These are phyloP conservation scores for Agonopterix subpropinquella DNA, from an alignment of 2,888 invertebrate genomes.

Conservation along the genomic window DNA sequence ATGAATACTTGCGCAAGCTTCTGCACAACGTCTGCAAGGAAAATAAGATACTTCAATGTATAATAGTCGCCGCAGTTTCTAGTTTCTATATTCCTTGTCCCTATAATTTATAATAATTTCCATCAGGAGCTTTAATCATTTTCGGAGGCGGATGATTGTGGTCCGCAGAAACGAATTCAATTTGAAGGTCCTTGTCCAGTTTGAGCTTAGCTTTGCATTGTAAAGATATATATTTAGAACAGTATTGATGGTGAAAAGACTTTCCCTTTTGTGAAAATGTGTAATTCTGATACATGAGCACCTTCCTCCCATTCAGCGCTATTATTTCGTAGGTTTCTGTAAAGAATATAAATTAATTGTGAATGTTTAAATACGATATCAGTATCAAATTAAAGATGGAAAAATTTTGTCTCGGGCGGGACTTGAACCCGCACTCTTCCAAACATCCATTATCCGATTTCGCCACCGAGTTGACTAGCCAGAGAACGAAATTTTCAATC, in stretches of 20 bases:
- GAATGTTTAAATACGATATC: not conserved
- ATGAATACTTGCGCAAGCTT: no score
- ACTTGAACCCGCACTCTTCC: no score
- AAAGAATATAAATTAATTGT: not conserved
- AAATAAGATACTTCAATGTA: no score
- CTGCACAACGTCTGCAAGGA: no score
- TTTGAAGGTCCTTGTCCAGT: slow-evolving; percentile 10
- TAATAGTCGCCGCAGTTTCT: no score
- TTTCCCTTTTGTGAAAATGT: slow-evolving; percentile 16
- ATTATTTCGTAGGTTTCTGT: slow-evolving; percentile 7
- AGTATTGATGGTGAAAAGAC: slow-evolving; percentile 9
- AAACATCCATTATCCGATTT: no score
- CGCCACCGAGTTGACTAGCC: no score
- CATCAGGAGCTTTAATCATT: not conserved
- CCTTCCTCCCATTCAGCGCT: slow-evolving; percentile 6
- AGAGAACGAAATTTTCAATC: no score
- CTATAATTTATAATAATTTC: not conserved
- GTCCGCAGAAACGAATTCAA: slow-evolving; percentile 7
- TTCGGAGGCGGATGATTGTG: slow-evolving; percentile 17
- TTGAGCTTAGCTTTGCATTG: slow-evolving; percentile 19
- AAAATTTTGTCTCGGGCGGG: no score
- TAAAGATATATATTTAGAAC: slow-evolving; percentile 13
- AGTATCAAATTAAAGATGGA: no score
- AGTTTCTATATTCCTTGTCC: no score
- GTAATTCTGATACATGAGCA: slow-evolving; percentile 11